Conservation (phyloP, 2,797 vertebrate species). For the Lophotriccus pileatus region DNA sequence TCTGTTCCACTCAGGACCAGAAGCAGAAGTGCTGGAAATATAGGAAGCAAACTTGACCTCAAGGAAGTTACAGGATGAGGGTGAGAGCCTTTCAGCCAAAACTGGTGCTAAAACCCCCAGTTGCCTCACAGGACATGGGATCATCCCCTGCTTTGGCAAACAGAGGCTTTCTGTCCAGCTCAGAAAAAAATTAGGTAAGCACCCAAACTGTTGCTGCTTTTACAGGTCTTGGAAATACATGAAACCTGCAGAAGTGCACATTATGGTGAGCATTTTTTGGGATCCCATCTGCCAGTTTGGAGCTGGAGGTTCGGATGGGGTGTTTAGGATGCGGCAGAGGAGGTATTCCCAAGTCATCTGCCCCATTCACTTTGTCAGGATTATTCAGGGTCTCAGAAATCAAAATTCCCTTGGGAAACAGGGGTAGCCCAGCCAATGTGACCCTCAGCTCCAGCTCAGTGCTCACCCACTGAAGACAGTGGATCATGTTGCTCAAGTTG, state of each 20-base stretch:
- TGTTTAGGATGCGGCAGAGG: neutral
- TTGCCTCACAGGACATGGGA: neutral
- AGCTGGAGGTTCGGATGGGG: neutral
- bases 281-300: neutral
- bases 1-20: conserved; percentile 47
- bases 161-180: neutral
- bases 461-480: neutral
- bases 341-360: neutral
- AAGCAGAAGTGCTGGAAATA: conserved; percentile 57
- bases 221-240: neutral
- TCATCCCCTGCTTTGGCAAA: neutral
- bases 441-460: neutral
- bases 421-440: neutral
- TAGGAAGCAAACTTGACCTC: conserved; percentile 27
- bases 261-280: neutral
- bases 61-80: neutral
- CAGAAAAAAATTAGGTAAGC: neutral
- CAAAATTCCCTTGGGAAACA: neutral
- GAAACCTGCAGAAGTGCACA: neutral
- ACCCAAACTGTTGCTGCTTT: neutral
- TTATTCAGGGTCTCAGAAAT: neutral
- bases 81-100: neutral
- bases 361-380: neutral
- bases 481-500: neutral
- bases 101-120: neutral